A percentile compares a stretch with the other conserved stretches of the same genome.
phyloP scores from a whole-genome alignment of 2,888 invertebrate species.

The Cephus runcator region DNA sequence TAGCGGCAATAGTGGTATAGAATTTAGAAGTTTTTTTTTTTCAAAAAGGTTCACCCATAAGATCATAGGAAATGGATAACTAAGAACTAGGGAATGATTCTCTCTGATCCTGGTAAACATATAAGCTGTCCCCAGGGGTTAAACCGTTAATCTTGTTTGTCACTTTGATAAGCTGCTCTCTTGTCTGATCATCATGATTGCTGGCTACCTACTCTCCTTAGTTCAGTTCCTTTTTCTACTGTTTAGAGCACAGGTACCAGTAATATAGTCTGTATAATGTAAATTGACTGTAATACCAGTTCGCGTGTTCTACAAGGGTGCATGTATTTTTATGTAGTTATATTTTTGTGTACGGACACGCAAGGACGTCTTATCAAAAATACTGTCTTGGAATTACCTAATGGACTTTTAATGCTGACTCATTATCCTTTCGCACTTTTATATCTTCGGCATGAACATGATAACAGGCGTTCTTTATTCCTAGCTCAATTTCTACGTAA shows the following conservation, averaged over 20 bases:
- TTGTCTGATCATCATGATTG: neutral
- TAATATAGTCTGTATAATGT: neutral
- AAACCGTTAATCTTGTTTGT: neutral
- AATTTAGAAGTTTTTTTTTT: neutral
- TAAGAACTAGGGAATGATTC: neutral
- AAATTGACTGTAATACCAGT: neutral
- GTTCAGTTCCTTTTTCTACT: neutral
- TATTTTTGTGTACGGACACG: neutral
- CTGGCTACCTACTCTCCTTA: neutral
- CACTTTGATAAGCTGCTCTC: neutral
- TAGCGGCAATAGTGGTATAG: neutral
- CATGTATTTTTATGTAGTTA: neutral
- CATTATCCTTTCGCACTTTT: conserved; percentile 2
- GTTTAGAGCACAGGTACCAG: neutral
- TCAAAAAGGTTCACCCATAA: no score
- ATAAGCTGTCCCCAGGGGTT: no score
- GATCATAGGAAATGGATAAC: no score
- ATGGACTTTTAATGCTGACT: conserved; percentile 3
- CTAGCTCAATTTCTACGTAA: neutral
- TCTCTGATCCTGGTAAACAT: no score
- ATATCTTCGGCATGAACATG: neutral
- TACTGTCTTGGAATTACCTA: neutral
- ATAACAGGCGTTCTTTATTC: neutral
- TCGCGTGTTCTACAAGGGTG: neutral
- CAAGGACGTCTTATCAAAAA: neutral